These are phyloP conservation scores for Struthio camelus DNA, from an alignment of 2,113 vertebrate species.

Conservation along the genomic window DNA sequence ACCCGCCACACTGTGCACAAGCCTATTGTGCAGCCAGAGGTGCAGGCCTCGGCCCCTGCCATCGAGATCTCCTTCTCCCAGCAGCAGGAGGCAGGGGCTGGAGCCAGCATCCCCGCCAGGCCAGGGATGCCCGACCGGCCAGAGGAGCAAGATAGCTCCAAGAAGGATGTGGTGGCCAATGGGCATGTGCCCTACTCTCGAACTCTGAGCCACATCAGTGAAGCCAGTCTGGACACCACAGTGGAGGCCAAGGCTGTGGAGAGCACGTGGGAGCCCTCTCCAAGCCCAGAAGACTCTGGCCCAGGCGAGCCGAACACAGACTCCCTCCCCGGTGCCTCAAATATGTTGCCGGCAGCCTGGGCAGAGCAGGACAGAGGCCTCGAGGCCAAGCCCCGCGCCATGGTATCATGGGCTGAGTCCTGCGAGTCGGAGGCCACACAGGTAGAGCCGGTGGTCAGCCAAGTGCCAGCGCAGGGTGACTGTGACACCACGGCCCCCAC, in stretches of 20 bases:
- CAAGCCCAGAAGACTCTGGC: not conserved
- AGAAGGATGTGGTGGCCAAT: slow-evolving; percentile 67
- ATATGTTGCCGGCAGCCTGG: not conserved
- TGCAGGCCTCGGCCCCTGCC: slow-evolving; percentile 76
- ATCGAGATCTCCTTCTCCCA: slow-evolving; percentile 87
- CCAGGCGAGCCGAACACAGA: not conserved
- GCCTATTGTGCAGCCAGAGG: slow-evolving; percentile 81
- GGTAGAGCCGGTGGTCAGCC: not conserved
- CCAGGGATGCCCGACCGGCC: slow-evolving; percentile 40
- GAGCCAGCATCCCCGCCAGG: slow-evolving; percentile 1
- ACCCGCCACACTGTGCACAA: slow-evolving; percentile 75
- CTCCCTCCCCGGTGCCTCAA: not conserved
- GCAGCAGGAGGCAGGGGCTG: slow-evolving; percentile 64
- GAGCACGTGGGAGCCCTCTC: not conserved
- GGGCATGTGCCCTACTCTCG: slow-evolving; percentile 82
- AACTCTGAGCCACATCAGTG: slow-evolving; percentile 95
- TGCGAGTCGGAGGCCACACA: rapidly evolving
- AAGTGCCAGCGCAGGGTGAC: rapidly evolving
- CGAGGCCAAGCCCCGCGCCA: not conserved
- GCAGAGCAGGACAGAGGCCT: not conserved
- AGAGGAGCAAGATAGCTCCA: slow-evolving; percentile 28
- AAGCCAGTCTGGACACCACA: slow-evolving; percentile 83
- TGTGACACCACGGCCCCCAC: rapidly evolving
- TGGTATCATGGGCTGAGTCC: not conserved
- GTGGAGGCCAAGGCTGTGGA: slow-evolving; percentile 50